Evolutionary conservation across 1,140 invertebrate species (phyloP).

Genomic region (Drosophila kepulauana): DNA sequence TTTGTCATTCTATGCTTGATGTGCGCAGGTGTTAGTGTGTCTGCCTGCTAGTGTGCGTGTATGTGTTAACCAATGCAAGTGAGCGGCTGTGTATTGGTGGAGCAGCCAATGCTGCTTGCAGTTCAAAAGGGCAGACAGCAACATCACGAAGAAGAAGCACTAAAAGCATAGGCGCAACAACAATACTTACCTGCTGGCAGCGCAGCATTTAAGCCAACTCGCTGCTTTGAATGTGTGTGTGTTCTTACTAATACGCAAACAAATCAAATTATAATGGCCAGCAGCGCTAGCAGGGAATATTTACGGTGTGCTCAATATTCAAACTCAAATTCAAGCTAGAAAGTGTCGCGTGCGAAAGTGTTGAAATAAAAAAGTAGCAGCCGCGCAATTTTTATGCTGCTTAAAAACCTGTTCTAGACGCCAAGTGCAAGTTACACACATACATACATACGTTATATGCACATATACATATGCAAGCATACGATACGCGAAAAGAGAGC

Average conservation of each 20-base stretch:
- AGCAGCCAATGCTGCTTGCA: constrained; percentile 59
- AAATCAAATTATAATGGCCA: constrained; percentile 63
- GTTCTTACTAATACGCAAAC: constrained; percentile 52
- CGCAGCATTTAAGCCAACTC: constrained; percentile 50
- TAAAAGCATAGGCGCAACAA: constrained; percentile 37
- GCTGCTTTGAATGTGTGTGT: constrained; percentile 20
- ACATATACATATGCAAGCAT: constrained; percentile 11
- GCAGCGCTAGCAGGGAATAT: constrained; percentile 17
- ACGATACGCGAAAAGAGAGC: constrained; percentile 31
- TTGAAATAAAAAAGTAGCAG: constrained; percentile 56
- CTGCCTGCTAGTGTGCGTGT: constrained; percentile 15
- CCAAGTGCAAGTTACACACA: constrained; percentile 63
- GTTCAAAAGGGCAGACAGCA: constrained; percentile 59
- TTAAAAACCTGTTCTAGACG: constrained; percentile 74
- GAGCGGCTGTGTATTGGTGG: constrained; percentile 43
- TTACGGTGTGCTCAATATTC: constrained; percentile 67
- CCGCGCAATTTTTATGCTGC: constrained; percentile 41
- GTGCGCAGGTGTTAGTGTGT: constrained; percentile 45
- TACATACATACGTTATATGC: too few relatives aligned
- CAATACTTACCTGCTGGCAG: constrained; percentile 27
- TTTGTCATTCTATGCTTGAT: constrained; percentile 50
- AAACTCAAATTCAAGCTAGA: constrained; percentile 65
- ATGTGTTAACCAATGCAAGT: constrained; percentile 64
- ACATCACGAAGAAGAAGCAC: constrained; percentile 15
- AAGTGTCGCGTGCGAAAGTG: constrained; percentile 82